Percentiles rank a stretch among this genome's conserved stretches.
phyloP scores from a whole-genome alignment of 2,888 invertebrate species.

The Stomorhina lunata region DNA sequence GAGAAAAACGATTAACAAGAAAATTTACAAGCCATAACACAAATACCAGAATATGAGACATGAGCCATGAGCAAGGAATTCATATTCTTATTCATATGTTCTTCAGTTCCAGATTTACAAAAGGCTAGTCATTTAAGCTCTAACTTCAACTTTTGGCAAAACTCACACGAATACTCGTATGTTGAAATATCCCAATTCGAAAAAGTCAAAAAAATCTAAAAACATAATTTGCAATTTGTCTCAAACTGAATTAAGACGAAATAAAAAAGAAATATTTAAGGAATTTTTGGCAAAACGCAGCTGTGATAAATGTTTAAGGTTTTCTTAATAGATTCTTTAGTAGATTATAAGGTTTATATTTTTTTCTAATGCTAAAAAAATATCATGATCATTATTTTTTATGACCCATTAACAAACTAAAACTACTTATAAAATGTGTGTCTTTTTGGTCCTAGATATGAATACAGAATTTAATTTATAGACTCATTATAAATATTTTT shows the following conservation, averaged over 20 bases:
- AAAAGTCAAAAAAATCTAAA: neutral
- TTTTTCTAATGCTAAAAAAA: constrained; percentile 6
- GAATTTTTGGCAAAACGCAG: constrained; percentile 49
- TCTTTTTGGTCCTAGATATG: neutral
- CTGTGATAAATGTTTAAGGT: constrained; percentile 49
- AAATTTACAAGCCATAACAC: constrained; percentile 58
- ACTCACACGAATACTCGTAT: neutral
- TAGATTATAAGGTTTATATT: constrained; percentile 35
- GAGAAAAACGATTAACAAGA: constrained; percentile 44
- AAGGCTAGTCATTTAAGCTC: constrained; percentile 58
- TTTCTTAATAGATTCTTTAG: constrained; percentile 36
- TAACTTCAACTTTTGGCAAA: neutral
- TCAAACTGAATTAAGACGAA: constrained; percentile 21
- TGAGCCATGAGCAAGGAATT: constrained; percentile 54
- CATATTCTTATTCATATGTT: constrained; percentile 2
- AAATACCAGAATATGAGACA: constrained; percentile 19
- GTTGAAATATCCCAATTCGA: neutral
- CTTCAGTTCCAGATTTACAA: constrained; percentile 21
- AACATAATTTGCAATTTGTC: constrained; percentile 47
- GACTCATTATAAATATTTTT: too few species aligned
- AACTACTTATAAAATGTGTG: constrained; percentile 33
- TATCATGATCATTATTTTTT: constrained; percentile 35
- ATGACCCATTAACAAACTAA: constrained; percentile 39
- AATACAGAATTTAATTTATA: constrained; percentile 23
- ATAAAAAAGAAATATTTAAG: constrained; percentile 17